Conservation (phyloP, 2,888 invertebrate species). For the Hanleya hanleyi region DNA sequence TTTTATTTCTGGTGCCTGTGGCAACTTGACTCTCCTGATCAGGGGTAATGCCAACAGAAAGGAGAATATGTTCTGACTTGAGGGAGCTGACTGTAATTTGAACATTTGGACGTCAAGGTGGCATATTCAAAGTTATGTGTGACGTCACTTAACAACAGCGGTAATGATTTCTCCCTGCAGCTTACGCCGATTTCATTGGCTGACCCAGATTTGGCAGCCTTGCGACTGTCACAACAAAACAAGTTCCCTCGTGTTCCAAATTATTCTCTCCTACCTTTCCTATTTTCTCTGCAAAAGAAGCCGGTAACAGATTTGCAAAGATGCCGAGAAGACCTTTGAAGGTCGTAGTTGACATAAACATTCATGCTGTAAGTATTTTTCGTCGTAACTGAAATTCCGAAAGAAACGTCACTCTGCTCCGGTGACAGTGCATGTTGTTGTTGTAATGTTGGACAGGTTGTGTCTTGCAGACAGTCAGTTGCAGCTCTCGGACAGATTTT, state of each 20-base stretch:
- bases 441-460: not conserved
- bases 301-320: not conserved
- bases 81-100: too few relatives aligned
- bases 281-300: too few relatives aligned
- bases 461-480: not conserved
- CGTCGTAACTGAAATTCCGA: not conserved
- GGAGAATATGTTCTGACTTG: too few relatives aligned
- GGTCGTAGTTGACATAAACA: not conserved
- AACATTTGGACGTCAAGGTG: too few relatives aligned
- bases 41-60: too few relatives aligned
- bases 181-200: not conserved
- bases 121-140: too few relatives aligned
- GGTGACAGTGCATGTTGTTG: not conserved
- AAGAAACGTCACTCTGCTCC: not conserved
- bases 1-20: too few relatives aligned
- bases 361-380: constrained; percentile 2
- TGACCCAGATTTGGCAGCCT: not conserved
- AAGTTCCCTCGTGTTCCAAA: not conserved
- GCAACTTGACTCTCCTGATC: too few relatives aligned
- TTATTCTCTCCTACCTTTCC: too few relatives aligned
- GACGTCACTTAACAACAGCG: too few relatives aligned
- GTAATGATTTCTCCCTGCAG: not conserved
- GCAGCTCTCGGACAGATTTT: too few relatives aligned
- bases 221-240: constrained; percentile 1
- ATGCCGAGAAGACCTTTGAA: not conserved